These are phyloP conservation scores for Amorpha juglandis DNA, from an alignment of 2,888 invertebrate genomes.

Conservation along the genomic window DNA sequence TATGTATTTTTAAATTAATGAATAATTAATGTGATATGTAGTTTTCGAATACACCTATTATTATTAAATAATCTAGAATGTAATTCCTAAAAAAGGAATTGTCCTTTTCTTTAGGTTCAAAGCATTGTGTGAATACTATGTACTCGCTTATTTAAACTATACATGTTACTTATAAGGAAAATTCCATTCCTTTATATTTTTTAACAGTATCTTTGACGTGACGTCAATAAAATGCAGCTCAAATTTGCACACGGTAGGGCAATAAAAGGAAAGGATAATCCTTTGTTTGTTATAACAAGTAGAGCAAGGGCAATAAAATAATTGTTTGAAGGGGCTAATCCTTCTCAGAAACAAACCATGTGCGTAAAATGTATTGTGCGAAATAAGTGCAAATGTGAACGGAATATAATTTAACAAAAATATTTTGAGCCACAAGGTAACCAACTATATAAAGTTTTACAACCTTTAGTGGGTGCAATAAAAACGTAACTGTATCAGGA, in stretches of 20 bases:
- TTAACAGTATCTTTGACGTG: background rate
- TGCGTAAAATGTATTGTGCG: conserved; percentile 17
- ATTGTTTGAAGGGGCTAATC: conserved; percentile 36
- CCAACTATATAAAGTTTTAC: conserved; percentile 62
- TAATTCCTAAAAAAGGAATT: background rate
- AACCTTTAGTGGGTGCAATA: conserved; percentile 43
- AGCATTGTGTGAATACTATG: background rate
- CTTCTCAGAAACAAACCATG: conserved; percentile 44
- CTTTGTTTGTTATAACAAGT: conserved; percentile 56
- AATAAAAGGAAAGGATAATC: conserved; percentile 45
- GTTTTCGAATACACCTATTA: background rate
- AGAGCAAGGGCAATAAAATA: conserved; percentile 6
- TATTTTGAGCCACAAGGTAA: conserved; percentile 46
- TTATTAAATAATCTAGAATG: background rate
- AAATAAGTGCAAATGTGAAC: conserved; percentile 26
- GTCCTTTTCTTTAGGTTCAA: too few relatives aligned
- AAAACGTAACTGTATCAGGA: conserved; percentile 58
- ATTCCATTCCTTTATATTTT: background rate
- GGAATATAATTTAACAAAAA: conserved; percentile 28
- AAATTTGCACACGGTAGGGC: conserved; percentile 6
- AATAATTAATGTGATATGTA: background rate
- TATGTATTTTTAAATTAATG: background rate
- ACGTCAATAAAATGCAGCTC: background rate
- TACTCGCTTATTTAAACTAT: conserved; percentile 15
- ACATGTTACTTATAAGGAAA: background rate